These are phyloP conservation scores for Chlorodrepanis virens DNA, from an alignment of 2,113 vertebrate genomes.

Conservation along the genomic window DNA sequence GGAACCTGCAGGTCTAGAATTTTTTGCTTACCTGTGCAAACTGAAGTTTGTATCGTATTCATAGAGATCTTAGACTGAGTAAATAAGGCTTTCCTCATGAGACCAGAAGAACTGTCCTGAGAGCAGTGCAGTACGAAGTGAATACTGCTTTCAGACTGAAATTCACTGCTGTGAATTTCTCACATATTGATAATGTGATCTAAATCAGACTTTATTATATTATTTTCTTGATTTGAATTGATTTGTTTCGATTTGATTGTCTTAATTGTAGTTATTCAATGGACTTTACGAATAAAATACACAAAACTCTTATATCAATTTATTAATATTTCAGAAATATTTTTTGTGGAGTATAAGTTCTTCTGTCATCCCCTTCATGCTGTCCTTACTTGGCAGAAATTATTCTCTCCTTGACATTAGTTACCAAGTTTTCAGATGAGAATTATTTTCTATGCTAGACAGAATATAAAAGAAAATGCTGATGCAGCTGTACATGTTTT, in stretches of 20 bases:
- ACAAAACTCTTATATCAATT: not conserved
- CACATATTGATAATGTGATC: not conserved
- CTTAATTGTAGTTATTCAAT: not conserved
- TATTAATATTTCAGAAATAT: not conserved
- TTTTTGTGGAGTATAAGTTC: not conserved
- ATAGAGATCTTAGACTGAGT: not conserved
- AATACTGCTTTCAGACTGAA: not conserved
- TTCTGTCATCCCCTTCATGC: not conserved
- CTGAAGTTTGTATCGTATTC: not conserved
- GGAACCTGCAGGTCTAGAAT: not conserved
- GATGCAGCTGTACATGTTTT: slow-evolving; percentile 29
- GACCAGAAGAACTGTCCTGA: not conserved
- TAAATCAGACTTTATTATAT: not conserved
- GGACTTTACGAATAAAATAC: not conserved
- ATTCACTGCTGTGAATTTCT: not conserved
- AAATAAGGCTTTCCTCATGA: not conserved
- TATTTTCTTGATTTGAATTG: not conserved
- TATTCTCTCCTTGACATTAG: not conserved
- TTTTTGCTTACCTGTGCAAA: slow-evolving; percentile 9
- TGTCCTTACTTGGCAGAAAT: not conserved
- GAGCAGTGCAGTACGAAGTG: not conserved
- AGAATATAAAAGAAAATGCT: slow-evolving; percentile 33
- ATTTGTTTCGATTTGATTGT: not conserved
- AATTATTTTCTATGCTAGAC: not conserved
- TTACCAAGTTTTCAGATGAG: slow-evolving; percentile 1